Conservation (phyloP, 1,140 invertebrate species). For the Pantala flavescens region DNA sequence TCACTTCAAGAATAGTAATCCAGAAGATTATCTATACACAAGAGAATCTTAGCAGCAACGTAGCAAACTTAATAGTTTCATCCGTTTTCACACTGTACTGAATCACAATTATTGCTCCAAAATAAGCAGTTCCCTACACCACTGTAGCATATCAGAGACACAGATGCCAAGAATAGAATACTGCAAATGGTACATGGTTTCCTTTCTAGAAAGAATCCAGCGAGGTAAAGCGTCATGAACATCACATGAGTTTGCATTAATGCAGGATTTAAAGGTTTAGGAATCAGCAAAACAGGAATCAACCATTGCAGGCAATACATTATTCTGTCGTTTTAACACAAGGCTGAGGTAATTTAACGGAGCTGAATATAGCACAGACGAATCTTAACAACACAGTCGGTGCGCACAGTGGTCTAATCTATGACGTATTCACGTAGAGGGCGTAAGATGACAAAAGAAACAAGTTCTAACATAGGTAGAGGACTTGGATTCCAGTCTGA, state of each 20-base stretch:
- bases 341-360: too few species aligned
- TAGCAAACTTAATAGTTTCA: neutral
- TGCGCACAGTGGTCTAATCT: too few species aligned
- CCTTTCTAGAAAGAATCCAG: constrained; percentile 86
- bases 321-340: neutral
- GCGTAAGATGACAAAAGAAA: too few species aligned
- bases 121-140: constrained; percentile 89
- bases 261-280: constrained; percentile 91
- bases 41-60: too few species aligned
- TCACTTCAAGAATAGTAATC: too few species aligned
- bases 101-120: constrained; percentile 64
- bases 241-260: constrained; percentile 91
- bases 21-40: too few species aligned
- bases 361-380: too few species aligned
- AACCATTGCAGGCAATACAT: constrained; percentile 99
- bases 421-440: too few species aligned
- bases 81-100: neutral
- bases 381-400: too few species aligned
- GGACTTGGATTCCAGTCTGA: too few species aligned
- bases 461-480: too few species aligned
- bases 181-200: constrained; percentile 96
- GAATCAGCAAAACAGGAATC: constrained; percentile 91
- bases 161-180: constrained; percentile 81
- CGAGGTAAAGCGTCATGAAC: constrained; percentile 89
- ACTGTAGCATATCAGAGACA: constrained; percentile 91